Percentiles rank a stretch among this genome's conserved stretches.
These are phyloP conservation scores for Eupithecia vulgata DNA, from an alignment of 2,888 invertebrate genomes.

Conservation along the genomic window DNA sequence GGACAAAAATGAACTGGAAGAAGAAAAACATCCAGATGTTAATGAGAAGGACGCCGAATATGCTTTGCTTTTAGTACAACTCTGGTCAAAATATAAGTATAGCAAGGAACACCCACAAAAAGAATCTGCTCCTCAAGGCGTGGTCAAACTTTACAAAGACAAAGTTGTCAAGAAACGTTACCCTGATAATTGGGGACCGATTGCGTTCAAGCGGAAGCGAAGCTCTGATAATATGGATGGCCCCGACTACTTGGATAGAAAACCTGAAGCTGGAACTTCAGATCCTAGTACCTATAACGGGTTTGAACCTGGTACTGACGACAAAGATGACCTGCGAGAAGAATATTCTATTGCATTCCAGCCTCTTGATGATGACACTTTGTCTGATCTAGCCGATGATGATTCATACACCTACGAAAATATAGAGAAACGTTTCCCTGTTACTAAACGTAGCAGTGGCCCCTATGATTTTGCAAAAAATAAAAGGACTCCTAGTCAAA, in stretches of 20 bases:
- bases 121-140: constrained; percentile 71
- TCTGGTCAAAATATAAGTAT: constrained; percentile 84
- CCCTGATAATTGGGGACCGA: constrained; percentile 79
- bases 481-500: constrained; percentile 66
- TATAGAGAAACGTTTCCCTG: constrained; percentile 86
- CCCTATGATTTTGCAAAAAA: constrained; percentile 60
- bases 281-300: constrained; percentile 65
- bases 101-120: constrained; percentile 67
- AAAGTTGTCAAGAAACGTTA: constrained; percentile 77
- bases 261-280: constrained; percentile 52
- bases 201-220: constrained; percentile 79
- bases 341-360: constrained; percentile 80
- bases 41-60: constrained; percentile 81
- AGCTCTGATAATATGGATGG: constrained; percentile 66
- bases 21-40: constrained; percentile 61
- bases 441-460: constrained; percentile 86
- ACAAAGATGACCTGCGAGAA: constrained; percentile 75
- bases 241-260: constrained; percentile 65
- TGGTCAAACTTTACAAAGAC: constrained; percentile 76
- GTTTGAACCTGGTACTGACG: constrained; percentile 69
- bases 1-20: constrained; percentile 66
- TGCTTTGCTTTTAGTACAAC: constrained; percentile 79
- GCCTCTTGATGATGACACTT: constrained; percentile 74
- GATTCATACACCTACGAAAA: constrained; percentile 73
- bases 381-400: constrained; percentile 70